phyloP scores from a whole-genome alignment of 1,140 invertebrate species.

The Drosophila bocqueti region DNA sequence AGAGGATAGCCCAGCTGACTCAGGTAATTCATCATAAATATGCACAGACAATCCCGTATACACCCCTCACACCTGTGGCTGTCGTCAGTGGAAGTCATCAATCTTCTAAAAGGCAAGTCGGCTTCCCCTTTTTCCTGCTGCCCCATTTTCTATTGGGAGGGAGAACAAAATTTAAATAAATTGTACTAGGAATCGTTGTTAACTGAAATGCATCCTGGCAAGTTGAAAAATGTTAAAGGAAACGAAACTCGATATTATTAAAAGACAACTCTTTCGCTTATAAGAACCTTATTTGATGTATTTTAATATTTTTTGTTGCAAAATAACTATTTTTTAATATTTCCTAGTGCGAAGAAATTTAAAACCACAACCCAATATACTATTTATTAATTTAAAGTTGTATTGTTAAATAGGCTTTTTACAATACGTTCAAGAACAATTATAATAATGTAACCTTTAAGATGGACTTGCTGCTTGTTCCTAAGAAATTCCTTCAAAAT shows the following conservation, averaged over 20 bases:
- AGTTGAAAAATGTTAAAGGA: conserved; percentile 11
- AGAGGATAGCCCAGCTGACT: conserved; percentile 39
- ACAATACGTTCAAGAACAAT: neutral
- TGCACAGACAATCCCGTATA: conserved; percentile 21
- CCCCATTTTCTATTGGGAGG: neutral
- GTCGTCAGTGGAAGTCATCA: conserved; percentile 46
- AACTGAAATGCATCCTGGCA: conserved; percentile 8
- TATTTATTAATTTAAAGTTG: neutral
- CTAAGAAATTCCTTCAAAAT: neutral
- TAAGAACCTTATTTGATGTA: neutral
- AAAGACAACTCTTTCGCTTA: neutral
- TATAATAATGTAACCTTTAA: neutral
- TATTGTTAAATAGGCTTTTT: too few species aligned
- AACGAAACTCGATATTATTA: neutral
- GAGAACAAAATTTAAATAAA: conserved; percentile 32
- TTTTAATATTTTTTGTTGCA: neutral
- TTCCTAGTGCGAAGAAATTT: too few species aligned
- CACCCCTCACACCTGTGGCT: conserved; percentile 50
- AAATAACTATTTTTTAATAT: too few species aligned
- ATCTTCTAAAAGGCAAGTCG: conserved; percentile 47
- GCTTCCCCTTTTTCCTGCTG: conserved; percentile 11
- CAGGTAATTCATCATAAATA: conserved; percentile 78
- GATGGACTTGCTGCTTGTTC: neutral
- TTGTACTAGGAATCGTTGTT: conserved; percentile 7
- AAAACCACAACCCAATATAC: too few species aligned